A percentile compares a stretch with the other conserved stretches of the same genome.
phyloP scores from a whole-genome alignment of 2,113 vertebrate species.

The human region GRCh38 chr11:134230501-134231000 shows the following conservation, averaged over 20 bases:
- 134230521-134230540: neutral
- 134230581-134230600: neutral
- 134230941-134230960: neutral
- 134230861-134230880: neutral
- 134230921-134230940: neutral
- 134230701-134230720: neutral
- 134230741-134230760: neutral
- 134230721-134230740: neutral
- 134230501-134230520: neutral
- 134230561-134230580: neutral
- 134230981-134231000: neutral
- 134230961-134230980: neutral
- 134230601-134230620: neutral
- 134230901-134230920: neutral
- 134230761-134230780: neutral
- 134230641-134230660: neutral
- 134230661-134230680: neutral
- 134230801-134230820: neutral
- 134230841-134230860: neutral
- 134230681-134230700: neutral
- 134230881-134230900: neutral
- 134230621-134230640: neutral
- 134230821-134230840: neutral
- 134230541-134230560: fast-evolving
- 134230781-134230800: neutral